A percentile compares a stretch with the other conserved stretches of the same genome.
Conservation (phyloP, 2,113 vertebrate genomes). For the Psammodynastes pulverulentus region DNA sequence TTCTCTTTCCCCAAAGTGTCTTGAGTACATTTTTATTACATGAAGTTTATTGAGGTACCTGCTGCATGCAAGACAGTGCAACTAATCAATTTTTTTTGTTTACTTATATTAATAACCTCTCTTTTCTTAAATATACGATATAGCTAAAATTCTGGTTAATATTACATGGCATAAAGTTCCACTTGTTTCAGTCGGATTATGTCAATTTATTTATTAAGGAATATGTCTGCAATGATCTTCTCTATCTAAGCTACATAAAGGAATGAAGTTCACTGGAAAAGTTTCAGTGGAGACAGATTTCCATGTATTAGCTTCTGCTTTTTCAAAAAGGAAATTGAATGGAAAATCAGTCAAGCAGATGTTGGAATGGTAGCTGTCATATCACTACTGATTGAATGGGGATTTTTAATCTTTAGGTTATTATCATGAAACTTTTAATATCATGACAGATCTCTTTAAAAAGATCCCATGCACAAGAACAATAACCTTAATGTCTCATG, state of each 20-base stretch:
- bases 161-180: background rate
- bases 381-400: background rate
- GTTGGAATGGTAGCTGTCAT: background rate
- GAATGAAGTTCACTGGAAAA: background rate
- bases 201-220: background rate
- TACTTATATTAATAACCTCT: background rate
- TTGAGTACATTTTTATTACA: background rate
- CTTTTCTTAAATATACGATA: background rate
- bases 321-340: background rate
- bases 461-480: constrained; percentile 21
- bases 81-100: background rate
- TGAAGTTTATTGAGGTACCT: background rate
- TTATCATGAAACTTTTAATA: constrained; percentile 34
- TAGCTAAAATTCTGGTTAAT: background rate
- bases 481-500: constrained; percentile 45
- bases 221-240: background rate
- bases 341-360: background rate
- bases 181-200: background rate
- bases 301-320: background rate
- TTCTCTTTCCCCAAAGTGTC: background rate
- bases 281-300: background rate
- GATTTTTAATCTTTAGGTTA: constrained; percentile 30
- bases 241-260: background rate
- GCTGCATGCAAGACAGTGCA: background rate
- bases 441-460: constrained; percentile 47